Percentiles rank a stretch among this genome's conserved stretches.
Evolutionary conservation across 2,113 vertebrate species (phyloP).

Genomic region (Tragulus kanchil): DNA sequence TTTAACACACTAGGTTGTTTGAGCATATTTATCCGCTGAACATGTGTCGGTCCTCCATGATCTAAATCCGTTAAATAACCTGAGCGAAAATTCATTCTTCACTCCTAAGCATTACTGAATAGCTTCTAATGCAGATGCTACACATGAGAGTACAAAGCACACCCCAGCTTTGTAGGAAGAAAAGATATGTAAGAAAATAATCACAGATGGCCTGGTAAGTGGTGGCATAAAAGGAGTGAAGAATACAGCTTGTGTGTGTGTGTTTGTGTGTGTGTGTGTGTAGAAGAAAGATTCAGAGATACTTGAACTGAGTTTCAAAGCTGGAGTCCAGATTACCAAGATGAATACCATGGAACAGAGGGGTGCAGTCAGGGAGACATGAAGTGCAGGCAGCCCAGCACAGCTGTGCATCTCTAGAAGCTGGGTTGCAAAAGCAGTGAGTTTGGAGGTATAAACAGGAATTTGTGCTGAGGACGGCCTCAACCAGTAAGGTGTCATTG

Average conservation of each 20-base stretch:
- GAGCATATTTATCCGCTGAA: background rate
- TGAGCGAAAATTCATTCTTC: background rate
- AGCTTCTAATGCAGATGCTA: background rate
- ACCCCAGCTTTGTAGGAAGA: conserved; percentile 43
- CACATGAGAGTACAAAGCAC: background rate
- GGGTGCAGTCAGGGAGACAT: background rate
- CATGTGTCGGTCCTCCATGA: background rate
- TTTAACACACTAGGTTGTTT: background rate
- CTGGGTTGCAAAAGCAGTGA: background rate
- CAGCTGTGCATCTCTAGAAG: background rate
- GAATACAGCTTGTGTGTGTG: background rate
- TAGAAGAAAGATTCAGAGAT: background rate
- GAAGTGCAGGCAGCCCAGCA: background rate
- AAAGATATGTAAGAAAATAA: background rate
- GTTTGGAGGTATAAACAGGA: background rate
- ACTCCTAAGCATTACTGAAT: background rate
- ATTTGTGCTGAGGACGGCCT: background rate
- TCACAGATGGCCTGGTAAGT: conserved; percentile 1
- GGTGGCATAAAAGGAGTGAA: background rate
- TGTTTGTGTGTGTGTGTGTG: background rate
- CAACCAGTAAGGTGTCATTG: background rate
- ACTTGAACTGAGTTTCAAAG: background rate
- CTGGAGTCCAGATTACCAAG: background rate
- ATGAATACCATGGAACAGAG: background rate
- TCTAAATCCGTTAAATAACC: background rate